Evolutionary conservation across 2,113 vertebrate species (phyloP).

Genomic region (Onychorhynchus coronatus): DNA sequence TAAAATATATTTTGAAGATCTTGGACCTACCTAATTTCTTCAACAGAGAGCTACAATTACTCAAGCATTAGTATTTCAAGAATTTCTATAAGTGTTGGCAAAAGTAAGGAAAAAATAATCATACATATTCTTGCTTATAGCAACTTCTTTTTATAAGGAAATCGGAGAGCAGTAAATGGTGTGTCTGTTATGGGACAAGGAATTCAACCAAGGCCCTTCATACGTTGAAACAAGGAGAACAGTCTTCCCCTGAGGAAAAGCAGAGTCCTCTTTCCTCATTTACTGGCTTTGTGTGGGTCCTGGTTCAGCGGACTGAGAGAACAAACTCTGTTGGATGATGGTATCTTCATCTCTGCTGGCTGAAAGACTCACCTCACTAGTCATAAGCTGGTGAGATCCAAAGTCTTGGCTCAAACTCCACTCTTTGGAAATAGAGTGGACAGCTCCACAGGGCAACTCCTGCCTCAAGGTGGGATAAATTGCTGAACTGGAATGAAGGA

Average conservation of each 20-base stretch:
- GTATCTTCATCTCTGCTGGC: neutral
- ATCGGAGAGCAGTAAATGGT: neutral
- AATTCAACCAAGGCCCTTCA: neutral
- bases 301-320: neutral
- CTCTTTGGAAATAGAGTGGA: neutral
- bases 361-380: neutral
- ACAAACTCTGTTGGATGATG: neutral
- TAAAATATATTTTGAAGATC: neutral
- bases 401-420: neutral
- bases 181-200: neutral
- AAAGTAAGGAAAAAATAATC: neutral
- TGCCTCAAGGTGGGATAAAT: neutral
- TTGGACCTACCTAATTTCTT: neutral
- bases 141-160: neutral
- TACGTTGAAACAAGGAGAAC: neutral
- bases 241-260: neutral
- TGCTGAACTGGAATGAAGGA: neutral
- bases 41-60: neutral
- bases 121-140: neutral
- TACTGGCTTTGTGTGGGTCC: neutral
- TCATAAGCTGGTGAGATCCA: neutral
- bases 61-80: neutral
- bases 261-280: neutral
- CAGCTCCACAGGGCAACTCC: neutral
- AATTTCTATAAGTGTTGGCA: neutral